Evolutionary conservation across 2,888 invertebrate genomes (phyloP).

Genomic region (Leptothorax acervorum): DNA sequence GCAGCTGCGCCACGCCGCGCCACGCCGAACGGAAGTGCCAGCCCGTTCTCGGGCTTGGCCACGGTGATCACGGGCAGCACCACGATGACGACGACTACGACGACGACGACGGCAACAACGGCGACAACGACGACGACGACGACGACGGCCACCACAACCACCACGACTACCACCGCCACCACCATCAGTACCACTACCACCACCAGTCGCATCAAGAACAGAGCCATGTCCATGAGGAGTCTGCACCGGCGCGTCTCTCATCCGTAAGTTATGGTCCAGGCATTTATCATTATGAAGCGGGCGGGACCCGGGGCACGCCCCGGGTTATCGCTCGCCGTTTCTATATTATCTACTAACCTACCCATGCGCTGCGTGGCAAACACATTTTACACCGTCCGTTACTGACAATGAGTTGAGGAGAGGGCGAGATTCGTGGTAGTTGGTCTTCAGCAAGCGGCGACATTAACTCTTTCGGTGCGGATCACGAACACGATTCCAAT

Average conservation of each 20-base stretch:
- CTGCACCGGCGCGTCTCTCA: slow-evolving; percentile 84
- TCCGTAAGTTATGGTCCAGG: slow-evolving; percentile 79
- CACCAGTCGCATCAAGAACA: slow-evolving; percentile 78
- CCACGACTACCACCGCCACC: slow-evolving; percentile 74
- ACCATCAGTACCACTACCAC: slow-evolving; percentile 76
- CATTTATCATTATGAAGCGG: slow-evolving; percentile 34
- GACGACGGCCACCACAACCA: slow-evolving; percentile 70
- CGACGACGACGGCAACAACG: neutral
- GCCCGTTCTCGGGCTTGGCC: slow-evolving; percentile 75
- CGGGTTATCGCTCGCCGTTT: slow-evolving; percentile 23
- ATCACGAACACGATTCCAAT: neutral
- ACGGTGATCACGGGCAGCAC: slow-evolving; percentile 76
- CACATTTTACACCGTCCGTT: neutral
- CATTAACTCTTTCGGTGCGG: slow-evolving; percentile 10
- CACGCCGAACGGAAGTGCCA: slow-evolving; percentile 79
- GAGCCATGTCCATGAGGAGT: slow-evolving; percentile 84
- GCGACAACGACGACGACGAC: slow-evolving; percentile 41
- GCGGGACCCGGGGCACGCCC: neutral
- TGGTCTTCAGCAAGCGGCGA: slow-evolving; percentile 3
- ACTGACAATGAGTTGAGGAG: neutral
- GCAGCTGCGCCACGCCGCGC: slow-evolving; percentile 70
- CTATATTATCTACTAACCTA: slow-evolving; percentile 10
- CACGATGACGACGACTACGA: slow-evolving; percentile 63
- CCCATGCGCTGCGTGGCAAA: slow-evolving; percentile 4
- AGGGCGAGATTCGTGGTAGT: slow-evolving; percentile 1